Evolutionary conservation across 53 echinoderm and acorn worm genomes (phyloP), one percentile per base, ranked within the genome.

Genomic region (Crossaster papposus): DNA sequence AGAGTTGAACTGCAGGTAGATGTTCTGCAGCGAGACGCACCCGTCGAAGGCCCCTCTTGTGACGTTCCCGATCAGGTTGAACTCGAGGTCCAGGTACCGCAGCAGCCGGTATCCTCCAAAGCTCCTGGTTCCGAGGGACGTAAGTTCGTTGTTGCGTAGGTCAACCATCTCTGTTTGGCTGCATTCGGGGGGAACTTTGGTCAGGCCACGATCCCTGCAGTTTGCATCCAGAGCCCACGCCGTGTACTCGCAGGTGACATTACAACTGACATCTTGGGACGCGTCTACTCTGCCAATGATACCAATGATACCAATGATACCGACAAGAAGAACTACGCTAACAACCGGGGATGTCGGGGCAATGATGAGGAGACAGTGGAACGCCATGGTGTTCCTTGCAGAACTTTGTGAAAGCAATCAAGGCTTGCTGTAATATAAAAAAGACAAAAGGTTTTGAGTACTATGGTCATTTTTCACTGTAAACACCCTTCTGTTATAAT

Each of bases 161-260:
- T 93, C 93, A 20, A 93, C 76, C 17, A 82, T 91, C 63, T 88
- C 70, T 0, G 75, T 68, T 3, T 51, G 30, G 31, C 65, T 4
- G 80, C 91, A 93, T 33, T 72, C 80, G 15, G 13, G 12, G 0
- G 93, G 93, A 30, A 91, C 26, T 11, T 58, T 9, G 2, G 30
- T 44, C 36, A 93, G 83, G 14, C 32, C 79, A 15, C 89, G 78
- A 37, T 91, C 54, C 0, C 93, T 77, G 72, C 93, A 93, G 80
- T 93, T 81, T 9, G 93, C 93, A 73, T 93, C 91, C 32, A 50
- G 22, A 0, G 83, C 91, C 84, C 84, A 93, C 0, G 88, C 88
- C 22, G 77, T 91, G 92, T 88, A 95, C 58, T 70, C 70, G 54
- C 95, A 95, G 79, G 73, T 78, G 29, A 33, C 64, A 65, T 87